Base-by-base conservation (phyloP, 37 sponge, comb jelly and placozoan genomes). In the Halisarca cf. caerulea region DNA sequence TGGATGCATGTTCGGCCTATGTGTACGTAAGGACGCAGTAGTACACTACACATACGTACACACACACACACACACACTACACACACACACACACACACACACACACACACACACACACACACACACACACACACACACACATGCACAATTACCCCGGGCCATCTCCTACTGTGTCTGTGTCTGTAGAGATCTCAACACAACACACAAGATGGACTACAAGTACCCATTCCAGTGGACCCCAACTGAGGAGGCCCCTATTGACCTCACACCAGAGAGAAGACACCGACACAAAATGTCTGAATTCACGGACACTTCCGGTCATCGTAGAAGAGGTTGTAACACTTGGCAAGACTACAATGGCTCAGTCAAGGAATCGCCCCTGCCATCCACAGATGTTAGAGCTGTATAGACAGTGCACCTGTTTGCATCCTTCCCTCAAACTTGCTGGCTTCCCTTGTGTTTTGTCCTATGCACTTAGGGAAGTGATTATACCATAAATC, bases 271-370 rank as follows among this genome's bases (percentile, higher is more conserved):
- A 15, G 54, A 84, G 37, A 59, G 66, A 43, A 61, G 17, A 30
- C 35, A 82, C 45, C 77, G 57, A 41, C 85, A 66, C 27, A 24
- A 39, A 7, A 35, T 54, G 70, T 95, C 95, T 6, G 88, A 92
- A 81, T 92, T 97, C 34, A 86, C 93, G 17, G 95, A 97, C 71
- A 87, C 84, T 21, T 70, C 83, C 37, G 89, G 80, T 21, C 88
- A 96, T 62, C 58, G 92, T 23, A 68, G 85, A 5, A 28, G 3
- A 27, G 97, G 97, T 24, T 33, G 82, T 40, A 94, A 97, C 85
- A 92, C 92, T 11, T 97, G 95, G 93, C 93, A 92, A 38, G 97
- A 97, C 69, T 70, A 53, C 69, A 3, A n/a, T 61, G 92, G 88
- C 27, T 55, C 89, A 20, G 17, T 58, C 43, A 74, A 25, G 45